phyloP scores from a whole-genome alignment of 2,888 invertebrate species.

The Pyrocoelia pectoralis region DNA sequence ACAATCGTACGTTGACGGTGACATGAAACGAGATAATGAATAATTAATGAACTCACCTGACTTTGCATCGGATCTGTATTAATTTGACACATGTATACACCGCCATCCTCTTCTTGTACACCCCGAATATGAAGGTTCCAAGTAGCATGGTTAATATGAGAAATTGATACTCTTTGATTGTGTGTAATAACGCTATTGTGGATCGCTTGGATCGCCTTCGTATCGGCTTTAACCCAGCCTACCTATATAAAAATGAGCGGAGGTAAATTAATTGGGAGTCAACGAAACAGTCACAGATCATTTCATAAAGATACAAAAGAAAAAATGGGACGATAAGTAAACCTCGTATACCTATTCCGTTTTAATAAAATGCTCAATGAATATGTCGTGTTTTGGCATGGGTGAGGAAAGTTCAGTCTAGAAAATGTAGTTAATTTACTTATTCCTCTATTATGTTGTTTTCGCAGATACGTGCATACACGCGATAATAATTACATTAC shows the following conservation, averaged over 20 bases:
- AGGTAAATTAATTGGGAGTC: conserved; percentile 44
- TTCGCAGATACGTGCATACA: conserved; percentile 13
- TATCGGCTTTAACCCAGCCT: conserved; percentile 93
- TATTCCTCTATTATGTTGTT: conserved; percentile 14
- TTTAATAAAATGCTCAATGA: not conserved
- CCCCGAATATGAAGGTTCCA: conserved; percentile 92
- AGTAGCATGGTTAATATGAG: conserved; percentile 83
- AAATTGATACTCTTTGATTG: conserved; percentile 85
- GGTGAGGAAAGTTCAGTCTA: not conserved
- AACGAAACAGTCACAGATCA: no score
- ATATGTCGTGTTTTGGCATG: not conserved
- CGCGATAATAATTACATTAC: conserved; percentile 21
- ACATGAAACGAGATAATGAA: not conserved
- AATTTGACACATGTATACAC: conserved; percentile 93
- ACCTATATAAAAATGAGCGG: conserved; percentile 75
- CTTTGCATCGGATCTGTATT: conserved; percentile 96
- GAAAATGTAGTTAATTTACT: conserved; percentile 17
- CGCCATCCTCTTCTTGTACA: conserved; percentile 87
- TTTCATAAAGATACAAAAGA: no score
- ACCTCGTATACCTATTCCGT: no score
- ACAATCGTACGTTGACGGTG: no score
- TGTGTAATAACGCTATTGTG: conserved; percentile 93
- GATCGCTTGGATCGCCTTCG: conserved; percentile 92
- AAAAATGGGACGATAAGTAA: no score
- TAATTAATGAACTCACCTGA: conserved; percentile 68